Evolutionary conservation across 2,888 invertebrate species (phyloP).

Genomic region (Pediacus dermestoides): DNA sequence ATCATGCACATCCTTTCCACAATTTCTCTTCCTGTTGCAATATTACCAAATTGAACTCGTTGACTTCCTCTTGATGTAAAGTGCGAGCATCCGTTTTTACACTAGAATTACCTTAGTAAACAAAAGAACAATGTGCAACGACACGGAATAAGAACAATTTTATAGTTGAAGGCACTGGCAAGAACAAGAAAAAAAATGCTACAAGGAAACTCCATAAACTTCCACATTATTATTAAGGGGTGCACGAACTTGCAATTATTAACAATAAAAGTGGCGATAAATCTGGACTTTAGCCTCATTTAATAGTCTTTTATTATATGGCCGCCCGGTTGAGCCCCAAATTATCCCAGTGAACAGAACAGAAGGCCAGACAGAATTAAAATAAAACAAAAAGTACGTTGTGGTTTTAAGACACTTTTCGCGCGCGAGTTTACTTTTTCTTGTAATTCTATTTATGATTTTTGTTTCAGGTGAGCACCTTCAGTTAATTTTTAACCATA

Average conservation of each 20-base stretch:
- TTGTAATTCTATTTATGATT: too few species aligned
- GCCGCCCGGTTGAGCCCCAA: conserved; percentile 15
- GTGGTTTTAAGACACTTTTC: too few species aligned
- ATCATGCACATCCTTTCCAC: too few species aligned
- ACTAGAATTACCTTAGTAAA: conserved; percentile 1
- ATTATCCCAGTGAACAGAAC: too few species aligned
- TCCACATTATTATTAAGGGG: conserved; percentile 13
- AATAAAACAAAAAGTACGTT: too few species aligned
- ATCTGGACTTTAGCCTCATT: conserved; percentile 37
- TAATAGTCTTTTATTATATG: conserved; percentile 37
- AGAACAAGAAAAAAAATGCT: background rate
- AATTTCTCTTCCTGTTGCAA: too few species aligned
- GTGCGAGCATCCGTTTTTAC: background rate
- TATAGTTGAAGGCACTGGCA: conserved; percentile 8
- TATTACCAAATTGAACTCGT: too few species aligned
- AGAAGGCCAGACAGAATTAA: too few species aligned
- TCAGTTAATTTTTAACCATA: too few species aligned
- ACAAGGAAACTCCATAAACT: conserved; percentile 9
- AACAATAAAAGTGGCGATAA: conserved; percentile 42
- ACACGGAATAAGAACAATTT: conserved; percentile 10
- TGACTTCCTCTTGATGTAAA: too few species aligned
- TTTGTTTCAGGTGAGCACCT: too few species aligned
- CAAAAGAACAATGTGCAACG: conserved; percentile 5
- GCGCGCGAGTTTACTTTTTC: too few species aligned
- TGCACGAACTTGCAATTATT: conserved; percentile 40